Percentiles rank a stretch among this genome's conserved stretches.
Conservation (phyloP, 2,888 invertebrate species). For the Furcula furcula region DNA sequence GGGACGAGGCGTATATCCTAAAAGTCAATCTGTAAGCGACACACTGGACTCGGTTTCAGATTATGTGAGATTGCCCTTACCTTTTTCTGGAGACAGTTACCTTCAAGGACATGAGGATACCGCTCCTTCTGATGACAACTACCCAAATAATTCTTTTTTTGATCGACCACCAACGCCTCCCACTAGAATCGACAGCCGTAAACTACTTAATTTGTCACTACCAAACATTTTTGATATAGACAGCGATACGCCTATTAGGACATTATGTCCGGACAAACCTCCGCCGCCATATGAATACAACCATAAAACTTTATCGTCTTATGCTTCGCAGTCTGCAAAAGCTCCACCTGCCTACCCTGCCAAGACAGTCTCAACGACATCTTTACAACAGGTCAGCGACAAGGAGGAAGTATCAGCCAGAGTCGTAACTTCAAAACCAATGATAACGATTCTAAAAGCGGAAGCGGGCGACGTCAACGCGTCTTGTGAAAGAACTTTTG, state of each 20-base stretch:
- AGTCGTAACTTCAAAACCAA: slow-evolving; percentile 89
- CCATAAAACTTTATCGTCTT: slow-evolving; percentile 79
- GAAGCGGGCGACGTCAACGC: slow-evolving; percentile 86
- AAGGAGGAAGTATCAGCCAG: slow-evolving; percentile 88
- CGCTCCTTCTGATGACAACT: slow-evolving; percentile 81
- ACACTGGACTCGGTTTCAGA: slow-evolving; percentile 95
- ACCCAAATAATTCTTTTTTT: slow-evolving; percentile 72
- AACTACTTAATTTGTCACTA: slow-evolving; percentile 65
- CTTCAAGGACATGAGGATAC: slow-evolving; percentile 82
- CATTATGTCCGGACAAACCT: slow-evolving; percentile 71
- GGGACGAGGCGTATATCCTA: slow-evolving; percentile 88
- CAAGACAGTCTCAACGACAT: slow-evolving; percentile 30
- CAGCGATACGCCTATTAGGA: slow-evolving; percentile 36
- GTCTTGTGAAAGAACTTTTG: slow-evolving; percentile 80
- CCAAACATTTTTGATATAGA: slow-evolving; percentile 73
- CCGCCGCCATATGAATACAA: slow-evolving; percentile 87
- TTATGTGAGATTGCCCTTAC: slow-evolving; percentile 89
- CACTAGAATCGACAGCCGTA: slow-evolving; percentile 85
- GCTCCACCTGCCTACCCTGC: slow-evolving; percentile 87
- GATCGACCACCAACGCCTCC: slow-evolving; percentile 86
- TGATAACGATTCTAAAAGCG: slow-evolving; percentile 88
- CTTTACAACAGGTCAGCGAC: slow-evolving; percentile 46
- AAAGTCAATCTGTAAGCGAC: slow-evolving; percentile 88
- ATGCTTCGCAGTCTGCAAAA: slow-evolving; percentile 57
- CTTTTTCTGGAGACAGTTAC: slow-evolving; percentile 81